A percentile compares a stretch with the other conserved stretches of the same genome.
These are phyloP conservation scores for Norana najaformis DNA, from an alignment of 2,888 invertebrate genomes.

Conservation along the genomic window DNA sequence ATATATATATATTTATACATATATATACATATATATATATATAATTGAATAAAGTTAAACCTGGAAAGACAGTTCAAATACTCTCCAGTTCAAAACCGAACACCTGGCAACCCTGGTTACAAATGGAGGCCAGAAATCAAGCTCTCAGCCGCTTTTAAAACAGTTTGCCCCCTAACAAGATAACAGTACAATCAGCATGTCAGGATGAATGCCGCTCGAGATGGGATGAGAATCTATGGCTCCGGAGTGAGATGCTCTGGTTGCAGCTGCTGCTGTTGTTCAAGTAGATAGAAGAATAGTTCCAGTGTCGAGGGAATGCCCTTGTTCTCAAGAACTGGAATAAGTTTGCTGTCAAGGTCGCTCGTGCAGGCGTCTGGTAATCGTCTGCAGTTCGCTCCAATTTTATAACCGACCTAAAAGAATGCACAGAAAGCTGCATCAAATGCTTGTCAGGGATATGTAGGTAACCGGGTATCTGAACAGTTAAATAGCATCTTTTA, in stretches of 20 bases:
- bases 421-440: background rate
- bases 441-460: background rate
- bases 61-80: background rate
- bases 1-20: background rate
- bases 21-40: background rate
- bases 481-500: too few species aligned
- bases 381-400: slow-evolving; percentile 68
- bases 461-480: too few species aligned
- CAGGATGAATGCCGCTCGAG: background rate
- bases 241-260: background rate
- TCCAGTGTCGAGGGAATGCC: slow-evolving; percentile 69
- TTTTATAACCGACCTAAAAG: slow-evolving; percentile 77
- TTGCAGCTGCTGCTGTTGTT: background rate
- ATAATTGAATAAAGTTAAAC: background rate
- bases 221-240: background rate
- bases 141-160: background rate
- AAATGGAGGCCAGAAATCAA: background rate
- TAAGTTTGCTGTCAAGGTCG: slow-evolving; percentile 77
- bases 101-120: background rate
- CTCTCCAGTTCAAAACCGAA: background rate
- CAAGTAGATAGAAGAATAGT: slow-evolving; percentile 74
- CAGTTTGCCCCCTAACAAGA: background rate
- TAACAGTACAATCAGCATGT: background rate
- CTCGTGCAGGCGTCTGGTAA: slow-evolving; percentile 67
- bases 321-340: slow-evolving; percentile 71